Evolutionary conservation across 2,797 vertebrate genomes (phyloP), one percentile per base, ranked within the genome.

Genomic region (Sparus aurata): DNA sequence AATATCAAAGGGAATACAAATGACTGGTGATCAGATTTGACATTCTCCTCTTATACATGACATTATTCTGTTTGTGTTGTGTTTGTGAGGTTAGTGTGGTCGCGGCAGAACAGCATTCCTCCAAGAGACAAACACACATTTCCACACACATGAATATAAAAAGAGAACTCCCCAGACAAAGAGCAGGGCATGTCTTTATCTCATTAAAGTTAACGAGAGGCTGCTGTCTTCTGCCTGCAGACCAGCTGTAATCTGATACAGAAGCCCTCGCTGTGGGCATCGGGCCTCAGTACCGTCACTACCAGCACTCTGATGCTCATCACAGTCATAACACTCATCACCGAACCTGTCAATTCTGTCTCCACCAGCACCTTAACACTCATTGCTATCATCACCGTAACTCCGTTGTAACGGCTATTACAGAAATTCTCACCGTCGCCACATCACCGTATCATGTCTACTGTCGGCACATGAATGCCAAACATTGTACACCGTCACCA

Each of bases 181-280:
- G 89, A 93, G 86, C 90, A 86, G 86, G 79, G 84, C 91, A 91
- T 84, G 86, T 91, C 90, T 93, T 93, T 91, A 93, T 94, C 89
- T 93, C 88, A 93, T 95, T 93, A 94, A 85, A 82, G 91, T 86
- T 93, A 94, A 94, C 85, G 80, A 94, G 91, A 89, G 83, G 83
- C 87, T 92, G 90, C 91, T 75, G 89, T 93, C 92, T 85, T 86
- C 82, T 82, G 85, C 84, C 90, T 88, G 83, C 85, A 85, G 82
- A 87, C 87, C 72, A 16, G 73, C 73, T 4, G 75, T 90, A 91
- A 90, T 83, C 79, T 86, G 83, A 92, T 85, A 59, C 70, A n/a
- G 73, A 69, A 75, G 78, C 78, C 65, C 18, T 58, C 6, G 27
- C 67, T 65, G 74, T 49, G 65, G 74, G 75, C 86, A 62, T 65